Evolutionary conservation across 2,113 vertebrate genomes (phyloP), one percentile per base, ranked within the genome.

Genomic region (Cyanoliseus patagonus): DNA sequence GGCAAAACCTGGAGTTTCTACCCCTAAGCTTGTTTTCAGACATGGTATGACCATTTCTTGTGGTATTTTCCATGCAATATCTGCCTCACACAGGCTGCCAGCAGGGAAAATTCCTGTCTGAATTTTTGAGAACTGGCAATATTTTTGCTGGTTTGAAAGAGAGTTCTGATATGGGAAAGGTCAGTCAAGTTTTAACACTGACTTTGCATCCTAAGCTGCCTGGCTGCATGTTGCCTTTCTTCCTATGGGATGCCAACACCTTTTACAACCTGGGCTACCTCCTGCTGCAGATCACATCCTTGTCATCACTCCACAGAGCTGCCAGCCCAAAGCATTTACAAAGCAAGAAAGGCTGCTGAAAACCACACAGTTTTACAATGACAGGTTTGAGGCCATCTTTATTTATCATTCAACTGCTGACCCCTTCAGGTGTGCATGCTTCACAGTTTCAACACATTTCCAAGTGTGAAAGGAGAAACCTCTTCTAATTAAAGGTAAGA

Each of bases 401-500:
- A 41, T 63, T 88, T 69, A 57, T 69, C 59, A 63, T 77, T 90
- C 82, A 79, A 27, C 68, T 93, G 49, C 63, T 95, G 90, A 67
- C 28, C 37, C 16, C 49, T 94, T 67, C n/a, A 91, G 47, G 44
- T 92, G 22, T 41, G 7, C 15, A 10, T 7, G 10, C 31, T n/a
- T 49, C 49, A 52, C 17, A 35, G 62, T 69, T 64, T 73, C n/a
- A 51, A 63, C 30, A 31, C 25, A 0, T 35, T 68, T 44, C 37
- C 14, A 84, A 69, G 3, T 2, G 1, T 39, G 35, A 78, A 78
- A 68, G 46, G 18, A 55, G 59, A 84, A n/a, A 5, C 1, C 0
- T 31, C 4, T 37, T 55, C 7, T 13, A 59, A 59, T 35, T 62
- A 80, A 80, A 86, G 15, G 13, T 42, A 23, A 76, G 8, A 15